phyloP scores from a whole-genome alignment of 2,113 vertebrate genomes.

The Pollachius pollachius region DNA sequence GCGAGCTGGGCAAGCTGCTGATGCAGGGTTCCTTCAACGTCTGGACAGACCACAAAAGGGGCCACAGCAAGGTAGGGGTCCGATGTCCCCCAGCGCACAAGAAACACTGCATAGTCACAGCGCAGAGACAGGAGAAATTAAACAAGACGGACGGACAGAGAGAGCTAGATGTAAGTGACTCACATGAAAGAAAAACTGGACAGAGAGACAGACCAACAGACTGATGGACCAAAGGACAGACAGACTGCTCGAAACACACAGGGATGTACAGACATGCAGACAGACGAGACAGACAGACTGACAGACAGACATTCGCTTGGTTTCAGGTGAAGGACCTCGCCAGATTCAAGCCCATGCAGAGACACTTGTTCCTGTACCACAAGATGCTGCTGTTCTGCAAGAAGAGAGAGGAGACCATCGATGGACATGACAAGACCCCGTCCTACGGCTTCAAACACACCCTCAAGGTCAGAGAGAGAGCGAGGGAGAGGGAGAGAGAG shows the following conservation, averaged over 20 bases:
- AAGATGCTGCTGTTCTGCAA: conserved; percentile 92
- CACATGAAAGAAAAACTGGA: not conserved
- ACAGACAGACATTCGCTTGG: not conserved
- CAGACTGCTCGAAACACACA: not conserved
- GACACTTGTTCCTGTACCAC: conserved; percentile 91
- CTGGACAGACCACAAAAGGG: conserved; percentile 92
- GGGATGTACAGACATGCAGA: not conserved
- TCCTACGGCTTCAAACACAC: conserved; percentile 94
- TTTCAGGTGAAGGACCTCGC: conserved; percentile 88
- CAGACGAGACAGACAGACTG: not conserved
- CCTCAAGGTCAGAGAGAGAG: conserved; percentile 80
- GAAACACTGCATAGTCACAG: not conserved
- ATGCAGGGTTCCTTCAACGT: conserved; percentile 90
- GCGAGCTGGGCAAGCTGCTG: conserved; percentile 87
- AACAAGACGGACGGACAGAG: not conserved
- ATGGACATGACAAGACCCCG: conserved; percentile 85
- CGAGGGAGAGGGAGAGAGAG: too few relatives aligned
- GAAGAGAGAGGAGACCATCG: conserved; percentile 84
- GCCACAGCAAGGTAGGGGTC: conserved; percentile 80
- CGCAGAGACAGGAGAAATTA: not conserved
- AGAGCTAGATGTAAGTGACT: not conserved
- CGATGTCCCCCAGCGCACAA: not conserved
- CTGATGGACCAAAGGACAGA: not conserved
- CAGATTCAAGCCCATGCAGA: conserved; percentile 93
- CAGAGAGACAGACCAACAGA: not conserved